Base-by-base conservation (phyloP, 2,888 invertebrate species). In the Macropis europaea region DNA sequence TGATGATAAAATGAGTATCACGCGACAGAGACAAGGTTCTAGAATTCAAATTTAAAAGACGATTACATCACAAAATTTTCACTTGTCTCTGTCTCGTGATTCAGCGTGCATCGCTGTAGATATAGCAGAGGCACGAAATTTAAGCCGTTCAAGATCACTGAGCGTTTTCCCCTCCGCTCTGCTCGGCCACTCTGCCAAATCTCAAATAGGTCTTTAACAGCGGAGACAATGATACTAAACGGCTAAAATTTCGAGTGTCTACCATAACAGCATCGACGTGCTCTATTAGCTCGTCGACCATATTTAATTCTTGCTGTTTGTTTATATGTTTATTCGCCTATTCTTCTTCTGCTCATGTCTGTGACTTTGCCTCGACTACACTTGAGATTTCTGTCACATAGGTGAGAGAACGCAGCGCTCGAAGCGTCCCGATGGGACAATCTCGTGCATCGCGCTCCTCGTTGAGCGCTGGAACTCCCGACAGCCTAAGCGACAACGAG, bases 361-460 rank as follows among this genome's bases (percentile, higher is more conserved):
- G 4, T 15, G 0, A 30, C 17, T 19, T 69, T 59, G n/a, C 48
- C 17, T 30, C 9, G n/a, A 47, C 24, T n/a, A 24, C 5, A 70
- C 19, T 17, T 9, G 9, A 32, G 32, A 7, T 52, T 60, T 72
- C 19, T 59, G 48, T 57, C 64, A 57, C 78, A 54, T 91, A 98
- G 97, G 97, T 98, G 69, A 94, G 97, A 85, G 98, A 98, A 91
- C 94, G 97, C 85, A 97, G 97, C 42, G 95, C 93, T 69, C 94
- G 97, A 84, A 97, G 97, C 63, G 95, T 97, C 79, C 97, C 98
- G 47, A 97, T 98, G 97, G 93, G 93, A 32, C 88, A 89, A 40
- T 93, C 95, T 45, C 91, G 95, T 77, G 93, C 94, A 30, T 94
- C 95, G 38, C 93, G 95, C 75, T 95, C 95, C 1, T 95, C 96